These are phyloP conservation scores for Dichetophora obliterata DNA, from an alignment of 2,888 invertebrate genomes.

Conservation along the genomic window DNA sequence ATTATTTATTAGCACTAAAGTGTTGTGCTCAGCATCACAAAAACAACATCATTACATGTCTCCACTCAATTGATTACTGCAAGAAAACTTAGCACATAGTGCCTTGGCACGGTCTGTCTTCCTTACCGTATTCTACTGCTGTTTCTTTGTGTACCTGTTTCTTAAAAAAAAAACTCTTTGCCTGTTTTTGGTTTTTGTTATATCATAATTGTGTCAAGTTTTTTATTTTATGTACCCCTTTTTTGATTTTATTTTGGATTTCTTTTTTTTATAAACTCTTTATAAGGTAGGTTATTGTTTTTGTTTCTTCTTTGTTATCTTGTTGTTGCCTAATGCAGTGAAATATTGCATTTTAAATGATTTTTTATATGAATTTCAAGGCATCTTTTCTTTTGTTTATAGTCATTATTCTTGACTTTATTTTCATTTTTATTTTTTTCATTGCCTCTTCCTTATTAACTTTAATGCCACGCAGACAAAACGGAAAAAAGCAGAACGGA, in stretches of 20 bases:
- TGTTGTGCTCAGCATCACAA: slow-evolving; percentile 22
- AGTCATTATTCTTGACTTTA: background rate
- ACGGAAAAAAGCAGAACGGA: background rate
- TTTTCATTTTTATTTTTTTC: background rate
- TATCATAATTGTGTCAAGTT: slow-evolving; percentile 63
- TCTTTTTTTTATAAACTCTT: slow-evolving; percentile 26
- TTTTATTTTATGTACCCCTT: slow-evolving; percentile 46
- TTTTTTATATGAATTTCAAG: slow-evolving; percentile 42
- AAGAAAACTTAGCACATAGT: slow-evolving; percentile 4
- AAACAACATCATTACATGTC: slow-evolving; percentile 27
- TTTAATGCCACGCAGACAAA: no score
- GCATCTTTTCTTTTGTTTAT: background rate
- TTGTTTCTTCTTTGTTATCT: slow-evolving; percentile 30
- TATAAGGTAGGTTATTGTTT: slow-evolving; percentile 25
- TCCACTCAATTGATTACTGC: slow-evolving; percentile 30
- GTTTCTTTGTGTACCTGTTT: background rate
- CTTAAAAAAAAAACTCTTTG: background rate
- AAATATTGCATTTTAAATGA: slow-evolving; percentile 62
- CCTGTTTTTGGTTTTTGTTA: slow-evolving; percentile 37
- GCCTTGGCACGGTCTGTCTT: background rate
- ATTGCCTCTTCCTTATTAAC: background rate
- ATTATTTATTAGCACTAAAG: slow-evolving; percentile 28
- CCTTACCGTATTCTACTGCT: background rate
- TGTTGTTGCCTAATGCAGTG: slow-evolving; percentile 54
- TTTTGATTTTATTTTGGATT: slow-evolving; percentile 11